Conservation (phyloP, 2,797 vertebrate genomes). For the Pyrocephalus nanus region DNA sequence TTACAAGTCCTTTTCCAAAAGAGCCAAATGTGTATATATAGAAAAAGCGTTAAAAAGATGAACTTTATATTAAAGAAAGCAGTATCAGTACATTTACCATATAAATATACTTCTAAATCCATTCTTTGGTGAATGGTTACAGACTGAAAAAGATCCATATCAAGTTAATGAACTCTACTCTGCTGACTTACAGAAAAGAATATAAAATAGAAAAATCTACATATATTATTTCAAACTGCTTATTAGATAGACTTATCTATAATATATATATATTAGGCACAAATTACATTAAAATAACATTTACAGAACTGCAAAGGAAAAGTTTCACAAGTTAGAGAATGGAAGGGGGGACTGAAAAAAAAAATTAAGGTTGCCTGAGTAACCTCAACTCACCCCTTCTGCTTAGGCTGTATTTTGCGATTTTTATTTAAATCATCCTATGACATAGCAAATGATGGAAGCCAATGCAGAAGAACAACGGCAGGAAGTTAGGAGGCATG, state of each 20-base stretch:
- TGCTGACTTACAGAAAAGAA: slow-evolving; percentile 60
- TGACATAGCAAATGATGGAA: background rate
- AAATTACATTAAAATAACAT: slow-evolving; percentile 45
- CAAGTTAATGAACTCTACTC: slow-evolving; percentile 71
- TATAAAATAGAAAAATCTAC: slow-evolving; percentile 62
- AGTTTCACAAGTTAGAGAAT: slow-evolving; percentile 1
- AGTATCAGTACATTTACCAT: slow-evolving; percentile 54
- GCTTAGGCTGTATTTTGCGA: background rate
- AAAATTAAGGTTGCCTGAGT: background rate
- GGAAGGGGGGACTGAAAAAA: background rate
- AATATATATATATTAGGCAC: slow-evolving; percentile 31
- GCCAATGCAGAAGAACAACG: background rate
- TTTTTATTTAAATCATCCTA: background rate
- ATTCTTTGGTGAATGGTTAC: slow-evolving; percentile 57
- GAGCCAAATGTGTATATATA: background rate
- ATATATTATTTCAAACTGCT: slow-evolving; percentile 48
- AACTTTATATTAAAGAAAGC: slow-evolving; percentile 50
- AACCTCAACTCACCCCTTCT: background rate
- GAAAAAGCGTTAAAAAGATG: slow-evolving; percentile 41
- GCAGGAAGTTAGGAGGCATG: background rate
- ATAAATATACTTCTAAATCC: slow-evolving; percentile 62
- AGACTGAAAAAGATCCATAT: slow-evolving; percentile 62
- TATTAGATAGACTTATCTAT: slow-evolving; percentile 56
- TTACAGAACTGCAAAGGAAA: slow-evolving; percentile 17
- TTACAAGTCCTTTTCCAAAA: slow-evolving; percentile 20